These are phyloP conservation scores for Pogoniulus pusillus DNA, from an alignment of 2,797 vertebrate genomes.

Conservation along the genomic window DNA sequence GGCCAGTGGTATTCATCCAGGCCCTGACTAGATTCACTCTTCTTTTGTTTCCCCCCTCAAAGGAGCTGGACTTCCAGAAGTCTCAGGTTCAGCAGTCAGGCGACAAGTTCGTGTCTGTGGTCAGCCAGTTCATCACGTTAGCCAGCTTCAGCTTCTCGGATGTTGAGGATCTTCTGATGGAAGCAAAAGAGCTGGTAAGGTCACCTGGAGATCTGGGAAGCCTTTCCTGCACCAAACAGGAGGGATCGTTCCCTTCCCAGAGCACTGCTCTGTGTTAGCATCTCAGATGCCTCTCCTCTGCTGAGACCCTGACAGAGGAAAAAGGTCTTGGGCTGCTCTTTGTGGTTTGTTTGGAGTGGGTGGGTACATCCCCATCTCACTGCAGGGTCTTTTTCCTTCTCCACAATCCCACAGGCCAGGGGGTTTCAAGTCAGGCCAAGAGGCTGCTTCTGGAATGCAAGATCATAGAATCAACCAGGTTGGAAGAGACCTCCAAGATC, in stretches of 20 bases:
- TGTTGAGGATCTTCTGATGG: conserved; percentile 92
- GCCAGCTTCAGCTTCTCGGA: conserved; percentile 99
- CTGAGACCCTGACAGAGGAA: not conserved
- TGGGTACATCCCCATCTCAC: not conserved
- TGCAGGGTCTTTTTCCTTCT: not conserved
- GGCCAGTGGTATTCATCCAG: not conserved
- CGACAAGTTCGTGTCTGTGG: conserved; percentile 96
- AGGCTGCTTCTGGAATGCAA: not conserved
- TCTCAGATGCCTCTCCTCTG: not conserved
- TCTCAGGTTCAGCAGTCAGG: conserved; percentile 83
- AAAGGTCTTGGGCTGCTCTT: not conserved
- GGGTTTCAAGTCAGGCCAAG: not conserved
- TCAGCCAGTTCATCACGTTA: conserved; percentile 97
- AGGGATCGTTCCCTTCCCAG: not conserved
- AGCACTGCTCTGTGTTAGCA: not conserved
- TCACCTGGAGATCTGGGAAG: not conserved
- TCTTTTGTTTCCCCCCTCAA: not conserved
- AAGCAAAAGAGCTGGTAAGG: conserved; percentile 95
- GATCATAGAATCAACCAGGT: too few species aligned
- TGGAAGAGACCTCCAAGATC: too few species aligned
- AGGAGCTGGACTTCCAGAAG: conserved; percentile 97
- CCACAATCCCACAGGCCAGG: not conserved
- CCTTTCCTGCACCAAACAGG: not conserved
- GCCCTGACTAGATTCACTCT: not conserved
- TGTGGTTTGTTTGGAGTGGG: not conserved